A percentile compares a stretch with the other conserved stretches of the same genome.
Conservation (phyloP, 2,888 invertebrate species). For the Adelognathus sp. region DNA sequence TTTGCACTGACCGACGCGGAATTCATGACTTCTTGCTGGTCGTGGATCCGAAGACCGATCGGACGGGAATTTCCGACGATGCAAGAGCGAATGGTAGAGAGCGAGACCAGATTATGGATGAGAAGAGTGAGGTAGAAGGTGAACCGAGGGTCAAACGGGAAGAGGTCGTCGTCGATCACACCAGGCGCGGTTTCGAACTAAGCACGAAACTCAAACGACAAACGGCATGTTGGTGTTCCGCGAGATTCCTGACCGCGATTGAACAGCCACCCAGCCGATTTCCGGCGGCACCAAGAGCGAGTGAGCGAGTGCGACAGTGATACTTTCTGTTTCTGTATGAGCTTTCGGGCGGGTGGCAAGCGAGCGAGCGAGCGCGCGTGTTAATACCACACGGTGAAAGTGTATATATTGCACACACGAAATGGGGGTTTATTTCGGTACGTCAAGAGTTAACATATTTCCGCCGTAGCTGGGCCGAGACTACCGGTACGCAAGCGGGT, state of each 20-base stretch:
- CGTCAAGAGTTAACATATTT: slow-evolving; percentile 59
- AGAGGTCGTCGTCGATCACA: background rate
- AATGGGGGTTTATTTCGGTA: slow-evolving; percentile 56
- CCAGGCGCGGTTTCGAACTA: background rate
- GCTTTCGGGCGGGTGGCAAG: slow-evolving; percentile 12
- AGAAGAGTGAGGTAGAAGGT: background rate
- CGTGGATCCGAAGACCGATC: background rate
- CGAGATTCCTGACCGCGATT: background rate
- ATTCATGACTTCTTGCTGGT: background rate
- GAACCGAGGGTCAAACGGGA: background rate
- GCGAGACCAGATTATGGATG: background rate
- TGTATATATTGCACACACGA: slow-evolving; percentile 53
- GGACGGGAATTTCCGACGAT: background rate
- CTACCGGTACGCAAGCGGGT: background rate
- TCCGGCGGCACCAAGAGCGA: slow-evolving; percentile 23
- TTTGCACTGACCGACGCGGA: background rate
- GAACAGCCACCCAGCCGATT: slow-evolving; percentile 25
- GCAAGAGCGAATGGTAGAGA: background rate
- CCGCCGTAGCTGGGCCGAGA: slow-evolving; percentile 37
- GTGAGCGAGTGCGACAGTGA: background rate
- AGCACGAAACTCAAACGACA: background rate
- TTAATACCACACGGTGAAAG: slow-evolving; percentile 51
- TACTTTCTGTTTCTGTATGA: background rate
- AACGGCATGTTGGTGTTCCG: background rate
- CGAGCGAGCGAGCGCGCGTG: slow-evolving; percentile 34